Evolutionary conservation across 2,113 vertebrate genomes (phyloP).

Genomic region (Steatornis caripensis): DNA sequence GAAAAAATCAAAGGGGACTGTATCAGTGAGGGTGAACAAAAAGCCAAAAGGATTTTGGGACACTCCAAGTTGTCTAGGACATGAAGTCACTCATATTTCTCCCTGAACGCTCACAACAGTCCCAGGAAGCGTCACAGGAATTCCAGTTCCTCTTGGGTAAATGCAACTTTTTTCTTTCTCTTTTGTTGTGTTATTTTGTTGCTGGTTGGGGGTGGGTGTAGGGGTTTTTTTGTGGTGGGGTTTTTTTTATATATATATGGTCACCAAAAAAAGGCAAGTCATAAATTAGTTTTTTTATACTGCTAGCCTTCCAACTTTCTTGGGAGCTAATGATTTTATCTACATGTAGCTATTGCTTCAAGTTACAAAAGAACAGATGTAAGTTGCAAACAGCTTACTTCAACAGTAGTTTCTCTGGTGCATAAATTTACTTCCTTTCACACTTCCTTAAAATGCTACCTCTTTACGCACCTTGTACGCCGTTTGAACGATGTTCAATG

Average conservation of each 20-base stretch:
- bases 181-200: no score
- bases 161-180: not conserved
- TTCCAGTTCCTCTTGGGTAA: not conserved
- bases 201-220: no score
- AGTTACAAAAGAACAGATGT: not conserved
- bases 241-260: no score
- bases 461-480: not conserved
- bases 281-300: not conserved
- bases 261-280: not conserved
- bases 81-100: not conserved
- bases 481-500: not conserved
- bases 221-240: no score
- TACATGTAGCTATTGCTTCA: not conserved
- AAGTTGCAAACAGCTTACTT: not conserved
- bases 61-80: not conserved
- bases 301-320: not conserved
- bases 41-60: not conserved
- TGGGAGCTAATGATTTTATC: not conserved
- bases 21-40: not conserved
- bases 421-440: not conserved
- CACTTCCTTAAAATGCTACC: not conserved
- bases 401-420: not conserved
- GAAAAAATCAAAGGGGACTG: rapidly evolving
- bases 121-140: not conserved
- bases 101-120: not conserved